These are phyloP conservation scores for Formicarius rufipectus DNA, from an alignment of 2,113 vertebrate species.

Conservation along the genomic window DNA sequence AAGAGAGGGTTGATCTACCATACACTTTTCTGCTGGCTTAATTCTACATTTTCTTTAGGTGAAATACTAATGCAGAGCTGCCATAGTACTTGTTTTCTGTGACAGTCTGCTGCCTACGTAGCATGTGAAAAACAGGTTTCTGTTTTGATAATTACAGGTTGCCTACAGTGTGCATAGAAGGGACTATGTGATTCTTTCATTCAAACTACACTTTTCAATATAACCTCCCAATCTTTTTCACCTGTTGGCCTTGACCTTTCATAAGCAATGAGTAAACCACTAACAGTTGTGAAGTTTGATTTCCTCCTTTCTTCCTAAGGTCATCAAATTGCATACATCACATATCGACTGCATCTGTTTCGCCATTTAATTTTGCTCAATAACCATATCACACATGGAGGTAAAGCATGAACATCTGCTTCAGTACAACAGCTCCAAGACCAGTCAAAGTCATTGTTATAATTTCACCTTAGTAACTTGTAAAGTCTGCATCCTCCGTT, in stretches of 20 bases:
- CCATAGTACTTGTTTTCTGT: neutral
- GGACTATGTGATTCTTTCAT: neutral
- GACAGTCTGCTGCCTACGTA: neutral
- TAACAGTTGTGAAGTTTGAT: slow-evolving; percentile 10
- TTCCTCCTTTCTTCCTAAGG: slow-evolving; percentile 35
- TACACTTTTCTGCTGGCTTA: neutral
- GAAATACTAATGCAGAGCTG: neutral
- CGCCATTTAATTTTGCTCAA: slow-evolving; percentile 42
- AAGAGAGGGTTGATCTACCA: neutral
- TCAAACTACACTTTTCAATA: neutral
- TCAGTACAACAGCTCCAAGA: neutral
- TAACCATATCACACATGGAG: slow-evolving; percentile 1
- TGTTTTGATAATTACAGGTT: neutral
- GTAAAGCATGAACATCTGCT: slow-evolving; percentile 56
- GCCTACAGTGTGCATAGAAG: neutral
- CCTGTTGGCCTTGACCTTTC: slow-evolving; percentile 1
- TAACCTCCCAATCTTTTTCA: slow-evolving; percentile 16
- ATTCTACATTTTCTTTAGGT: neutral
- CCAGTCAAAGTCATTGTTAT: slow-evolving; percentile 11
- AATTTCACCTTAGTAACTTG: slow-evolving; percentile 17
- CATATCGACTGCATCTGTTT: neutral
- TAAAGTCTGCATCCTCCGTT: slow-evolving; percentile 9
- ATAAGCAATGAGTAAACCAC: neutral
- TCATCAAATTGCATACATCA: neutral
- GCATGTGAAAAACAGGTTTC: neutral